Evolutionary conservation across 2,113 vertebrate species (phyloP).

Genomic region (Typhlomys cinereus): DNA sequence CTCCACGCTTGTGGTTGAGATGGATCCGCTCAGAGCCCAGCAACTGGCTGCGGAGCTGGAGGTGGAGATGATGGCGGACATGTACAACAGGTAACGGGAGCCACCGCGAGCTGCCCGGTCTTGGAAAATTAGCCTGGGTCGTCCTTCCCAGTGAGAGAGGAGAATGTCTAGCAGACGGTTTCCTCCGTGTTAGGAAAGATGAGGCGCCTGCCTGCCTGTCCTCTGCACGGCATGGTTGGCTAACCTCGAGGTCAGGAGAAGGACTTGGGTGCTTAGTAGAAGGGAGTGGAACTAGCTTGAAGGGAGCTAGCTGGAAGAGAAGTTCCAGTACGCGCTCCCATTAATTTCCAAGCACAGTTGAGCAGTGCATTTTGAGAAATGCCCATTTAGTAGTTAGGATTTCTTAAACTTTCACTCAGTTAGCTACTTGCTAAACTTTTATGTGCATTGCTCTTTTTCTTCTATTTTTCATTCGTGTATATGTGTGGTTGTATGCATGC

Average conservation of each 20-base stretch:
- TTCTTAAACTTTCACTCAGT: not conserved
- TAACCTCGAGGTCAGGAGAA: not conserved
- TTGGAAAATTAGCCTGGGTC: not conserved
- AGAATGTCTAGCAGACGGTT: not conserved
- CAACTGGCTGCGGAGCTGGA: conserved; percentile 97
- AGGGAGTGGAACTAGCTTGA: not conserved
- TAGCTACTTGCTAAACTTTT: not conserved
- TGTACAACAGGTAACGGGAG: conserved; percentile 94
- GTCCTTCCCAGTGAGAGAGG: not conserved
- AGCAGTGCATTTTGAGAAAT: not conserved
- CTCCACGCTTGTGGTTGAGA: conserved; percentile 64
- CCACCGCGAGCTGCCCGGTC: not conserved
- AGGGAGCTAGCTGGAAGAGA: not conserved
- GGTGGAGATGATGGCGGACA: conserved; percentile 99
- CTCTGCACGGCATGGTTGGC: not conserved
- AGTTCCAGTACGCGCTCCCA: not conserved
- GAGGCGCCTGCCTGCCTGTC: not conserved
- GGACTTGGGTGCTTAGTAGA: not conserved
- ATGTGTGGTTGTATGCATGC: too few relatives aligned
- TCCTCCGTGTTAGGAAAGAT: not conserved
- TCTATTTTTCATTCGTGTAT: not conserved
- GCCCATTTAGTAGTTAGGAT: not conserved
- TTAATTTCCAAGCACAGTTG: not conserved
- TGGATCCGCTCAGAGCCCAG: conserved; percentile 96
- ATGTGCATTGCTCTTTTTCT: not conserved